A percentile compares a stretch with the other conserved stretches of the same genome.
phyloP scores from a whole-genome alignment of 1,140 invertebrate genomes.

The Neoseiulus cucumeris region DNA sequence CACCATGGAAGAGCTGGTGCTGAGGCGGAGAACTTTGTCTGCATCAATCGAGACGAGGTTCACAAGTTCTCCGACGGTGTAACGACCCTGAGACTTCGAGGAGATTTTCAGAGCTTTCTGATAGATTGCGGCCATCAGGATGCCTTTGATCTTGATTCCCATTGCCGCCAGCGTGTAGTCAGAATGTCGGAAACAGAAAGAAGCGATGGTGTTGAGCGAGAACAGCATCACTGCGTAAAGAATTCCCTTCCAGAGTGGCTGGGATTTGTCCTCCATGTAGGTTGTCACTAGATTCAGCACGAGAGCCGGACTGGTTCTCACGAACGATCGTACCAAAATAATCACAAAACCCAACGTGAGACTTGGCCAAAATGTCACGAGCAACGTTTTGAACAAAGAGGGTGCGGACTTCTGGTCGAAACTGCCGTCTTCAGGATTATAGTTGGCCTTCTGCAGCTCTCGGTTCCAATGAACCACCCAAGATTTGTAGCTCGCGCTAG shows the following conservation, averaged over 20 bases:
- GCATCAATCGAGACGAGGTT: slow-evolving; percentile 20
- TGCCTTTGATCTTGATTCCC: neutral
- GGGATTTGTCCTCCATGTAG: neutral
- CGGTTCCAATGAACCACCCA: neutral
- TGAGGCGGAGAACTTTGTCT: slow-evolving; percentile 17
- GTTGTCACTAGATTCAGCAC: neutral
- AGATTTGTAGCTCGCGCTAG: neutral
- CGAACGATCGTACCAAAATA: neutral
- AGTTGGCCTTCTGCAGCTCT: neutral
- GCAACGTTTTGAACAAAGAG: neutral
- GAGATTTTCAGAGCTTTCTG: neutral
- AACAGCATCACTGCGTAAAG: slow-evolving; percentile 44
- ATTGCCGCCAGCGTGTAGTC: neutral
- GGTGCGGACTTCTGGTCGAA: neutral
- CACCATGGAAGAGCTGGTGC: slow-evolving; percentile 9
- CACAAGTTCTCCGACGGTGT: slow-evolving; percentile 21
- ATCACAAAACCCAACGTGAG: neutral
- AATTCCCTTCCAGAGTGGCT: slow-evolving; percentile 62
- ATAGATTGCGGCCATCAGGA: neutral
- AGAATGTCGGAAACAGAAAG: slow-evolving; percentile 24
- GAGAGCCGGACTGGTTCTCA: neutral
- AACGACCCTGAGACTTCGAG: neutral
- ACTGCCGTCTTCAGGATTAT: neutral
- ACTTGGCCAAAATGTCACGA: neutral
- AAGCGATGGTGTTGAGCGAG: slow-evolving; percentile 26